Evolutionary conservation across 2,888 invertebrate genomes (phyloP), one percentile per base, ranked within the genome.

Genomic region (Torymus tubicola): DNA sequence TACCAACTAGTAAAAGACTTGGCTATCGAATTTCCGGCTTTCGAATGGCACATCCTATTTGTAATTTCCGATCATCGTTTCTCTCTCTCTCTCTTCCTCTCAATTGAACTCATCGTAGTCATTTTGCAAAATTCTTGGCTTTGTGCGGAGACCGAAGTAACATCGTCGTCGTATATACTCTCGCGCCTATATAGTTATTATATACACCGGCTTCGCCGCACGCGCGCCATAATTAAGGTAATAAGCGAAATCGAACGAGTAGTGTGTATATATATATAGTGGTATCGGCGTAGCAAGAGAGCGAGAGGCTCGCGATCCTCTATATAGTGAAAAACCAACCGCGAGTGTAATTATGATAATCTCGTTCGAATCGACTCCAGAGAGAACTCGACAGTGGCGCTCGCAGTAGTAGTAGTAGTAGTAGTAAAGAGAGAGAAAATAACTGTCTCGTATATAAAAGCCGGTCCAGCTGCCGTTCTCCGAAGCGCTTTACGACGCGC

Each of bases 341-440:
- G 73, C 77, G 68, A 77, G 80, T 68, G 68, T 80, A 82, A 82
- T 82, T 82, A 80, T 80, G 78, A 78, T 82, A 82, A 82, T 82
- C 82, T 80, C 74, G 78, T 24, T 42, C 16, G 71, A 78, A 81
- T 81, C 81, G 81, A 72, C n/a, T 69, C 52, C 14, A 60, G 55
- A 68, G 42, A 63, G 69, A 13, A 52, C 42, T 4, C 50, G 67
- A 31, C 31, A 8, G 31, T 31, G 31, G 31, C 31, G 31, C 31
- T 31, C 31, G 31, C 31, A n/a, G n/a, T n/a, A 31, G 31, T 31
- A 31, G 31, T 31, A 31, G 31, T 31, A 31, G 31, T 31, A 31
- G 31, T 31, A 31, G 31, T 31, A 31, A 31, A 31, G 31, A 31
- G 31, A 31, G 57, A 71, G 70, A 65, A 81, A 74, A 81, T 75